Evolutionary conservation across 64 coral and sea anemone genomes (phyloP).

Genomic region (Trachythela sp.): DNA sequence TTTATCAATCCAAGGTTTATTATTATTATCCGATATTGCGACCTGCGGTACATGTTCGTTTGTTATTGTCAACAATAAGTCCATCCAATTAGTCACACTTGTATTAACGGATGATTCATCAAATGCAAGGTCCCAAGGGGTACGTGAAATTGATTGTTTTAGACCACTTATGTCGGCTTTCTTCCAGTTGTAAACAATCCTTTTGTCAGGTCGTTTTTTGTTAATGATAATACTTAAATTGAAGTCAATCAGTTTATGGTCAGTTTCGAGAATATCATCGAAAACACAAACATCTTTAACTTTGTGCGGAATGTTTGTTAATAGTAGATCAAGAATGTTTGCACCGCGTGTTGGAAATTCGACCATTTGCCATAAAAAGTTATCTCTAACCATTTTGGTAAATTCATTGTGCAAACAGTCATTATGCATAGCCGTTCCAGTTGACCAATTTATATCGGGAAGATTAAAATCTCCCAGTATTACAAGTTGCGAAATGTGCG

Average conservation of each 20-base stretch:
- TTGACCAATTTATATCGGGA: conserved; percentile 16
- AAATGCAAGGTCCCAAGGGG: background rate
- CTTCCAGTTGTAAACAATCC: background rate
- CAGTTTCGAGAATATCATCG: too few relatives aligned
- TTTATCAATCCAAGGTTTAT: too few relatives aligned
- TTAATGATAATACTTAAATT: background rate
- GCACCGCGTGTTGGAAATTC: too few relatives aligned
- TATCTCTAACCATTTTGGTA: too few relatives aligned
- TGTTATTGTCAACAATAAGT: background rate
- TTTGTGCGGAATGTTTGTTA: too few relatives aligned
- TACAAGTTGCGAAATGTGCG: background rate
- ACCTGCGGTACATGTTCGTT: too few relatives aligned
- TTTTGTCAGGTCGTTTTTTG: background rate
- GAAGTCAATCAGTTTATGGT: background rate
- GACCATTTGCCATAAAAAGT: too few relatives aligned
- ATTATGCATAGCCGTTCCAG: background rate
- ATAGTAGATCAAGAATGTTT: too few relatives aligned
- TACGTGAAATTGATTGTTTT: background rate
- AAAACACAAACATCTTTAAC: too few relatives aligned
- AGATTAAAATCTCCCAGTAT: conserved; percentile 4
- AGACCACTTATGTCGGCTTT: background rate
- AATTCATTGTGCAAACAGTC: too few relatives aligned
- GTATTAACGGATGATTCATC: background rate
- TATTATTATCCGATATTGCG: too few relatives aligned
- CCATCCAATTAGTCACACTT: background rate